These are phyloP conservation scores for Erebia palarica DNA, from an alignment of 2,888 invertebrate species.

Conservation along the genomic window DNA sequence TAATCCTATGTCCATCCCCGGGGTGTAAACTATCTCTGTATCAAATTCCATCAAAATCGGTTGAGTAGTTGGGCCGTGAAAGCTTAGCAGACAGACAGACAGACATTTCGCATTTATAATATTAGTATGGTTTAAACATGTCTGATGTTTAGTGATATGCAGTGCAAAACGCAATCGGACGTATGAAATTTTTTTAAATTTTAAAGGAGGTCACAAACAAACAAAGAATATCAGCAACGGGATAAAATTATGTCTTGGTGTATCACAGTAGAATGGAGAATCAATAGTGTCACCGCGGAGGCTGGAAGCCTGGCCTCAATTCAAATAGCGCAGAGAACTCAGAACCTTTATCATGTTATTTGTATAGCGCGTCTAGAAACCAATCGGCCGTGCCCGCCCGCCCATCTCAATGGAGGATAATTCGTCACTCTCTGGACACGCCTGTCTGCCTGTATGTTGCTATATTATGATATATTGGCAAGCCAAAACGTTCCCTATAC, in stretches of 20 bases:
- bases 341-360: conserved; percentile 24
- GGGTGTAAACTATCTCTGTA: too few relatives aligned
- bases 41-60: too few relatives aligned
- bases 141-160: too few relatives aligned
- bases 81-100: too few relatives aligned
- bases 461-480: neutral
- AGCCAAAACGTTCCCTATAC: neutral
- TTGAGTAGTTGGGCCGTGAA: too few relatives aligned
- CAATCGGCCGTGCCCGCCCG: conserved; percentile 46
- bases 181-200: too few relatives aligned
- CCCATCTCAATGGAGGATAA: conserved; percentile 47
- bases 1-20: too few relatives aligned
- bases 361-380: conserved; percentile 31
- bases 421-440: conserved; percentile 58
- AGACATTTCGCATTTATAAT: too few relatives aligned
- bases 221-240: neutral
- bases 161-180: too few relatives aligned
- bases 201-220: neutral
- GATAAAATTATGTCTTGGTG: neutral
- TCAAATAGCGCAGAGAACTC: conserved; percentile 10
- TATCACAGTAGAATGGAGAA: conserved; percentile 3
- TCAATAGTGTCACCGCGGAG: conserved; percentile 12
- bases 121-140: too few relatives aligned
- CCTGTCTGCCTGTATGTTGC: conserved; percentile 45
- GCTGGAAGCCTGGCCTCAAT: conserved; percentile 7